Evolutionary conservation across 1,140 invertebrate genomes (phyloP), one percentile per base, ranked within the genome.

Genomic region (Drosophila biarmipes): DNA sequence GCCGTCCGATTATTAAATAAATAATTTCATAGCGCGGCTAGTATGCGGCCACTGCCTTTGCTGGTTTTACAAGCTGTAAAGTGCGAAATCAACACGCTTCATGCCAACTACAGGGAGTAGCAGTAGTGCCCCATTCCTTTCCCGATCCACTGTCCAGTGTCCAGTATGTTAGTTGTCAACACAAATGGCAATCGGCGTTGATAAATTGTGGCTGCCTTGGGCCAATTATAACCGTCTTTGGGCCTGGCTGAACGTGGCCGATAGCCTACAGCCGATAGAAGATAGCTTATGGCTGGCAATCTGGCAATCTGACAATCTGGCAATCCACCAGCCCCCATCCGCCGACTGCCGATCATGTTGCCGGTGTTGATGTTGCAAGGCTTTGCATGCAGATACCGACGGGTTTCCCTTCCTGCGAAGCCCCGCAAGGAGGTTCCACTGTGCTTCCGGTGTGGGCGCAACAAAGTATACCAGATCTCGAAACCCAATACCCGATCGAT

Each of bases 191-290:
- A 89, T 69, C 76, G 76, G 64, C 85, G 84, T 90, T 89, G 84
- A 89, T 89, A 89, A 90, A 89, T 89, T 89, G 85, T 79, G 54
- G 84, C 64, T 89, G 80, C 85, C 85, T 80, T 89, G 85, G 85
- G 84, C 84, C 84, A 89, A 89, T 89, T 89, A 89, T 89, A 90
- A 89, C 84, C 84, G 77, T 80, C 76, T 89, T 89, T 89, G 84
- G 84, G 61, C 63, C 63, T 76, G 42, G 31, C 76, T 77, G 53
- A 38, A 61, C 69, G 69, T 71, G 69, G 64, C 51, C 31, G 66
- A 48, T 45, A 19, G 38, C 38, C 38, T 2, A 21, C 4, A 24
- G 24, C 34, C 34, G 34, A 35, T 35, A n/a, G 24, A 5, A 24
- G 24, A 43, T 21, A 43, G 42, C 19, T 8, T 6, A 40, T 40